Conservation (phyloP, 1,140 invertebrate genomes). For the Hestina assimilis region DNA sequence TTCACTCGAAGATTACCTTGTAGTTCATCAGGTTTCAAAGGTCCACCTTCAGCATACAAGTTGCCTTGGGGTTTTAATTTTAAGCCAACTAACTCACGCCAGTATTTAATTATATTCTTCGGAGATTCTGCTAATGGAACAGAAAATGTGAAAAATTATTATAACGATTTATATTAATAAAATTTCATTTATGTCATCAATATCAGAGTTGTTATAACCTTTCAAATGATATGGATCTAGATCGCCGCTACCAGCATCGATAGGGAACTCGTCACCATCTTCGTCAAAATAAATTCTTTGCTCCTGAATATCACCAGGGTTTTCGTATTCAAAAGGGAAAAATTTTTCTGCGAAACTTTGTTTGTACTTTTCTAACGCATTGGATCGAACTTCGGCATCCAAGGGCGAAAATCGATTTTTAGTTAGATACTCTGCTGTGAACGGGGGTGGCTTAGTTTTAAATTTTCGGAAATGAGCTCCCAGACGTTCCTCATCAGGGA, state of each 20-base stretch:
- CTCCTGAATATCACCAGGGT: conserved; percentile 76
- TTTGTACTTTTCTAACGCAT: conserved; percentile 67
- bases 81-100: conserved; percentile 55
- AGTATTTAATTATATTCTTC: conserved; percentile 68
- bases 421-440: conserved; percentile 63
- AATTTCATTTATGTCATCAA: not conserved
- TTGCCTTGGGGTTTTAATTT: conserved; percentile 55
- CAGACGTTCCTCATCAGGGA: conserved; percentile 57
- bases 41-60: conserved; percentile 65
- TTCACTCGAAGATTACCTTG: too few relatives aligned
- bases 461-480: conserved; percentile 63
- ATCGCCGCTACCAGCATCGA: conserved; percentile 66
- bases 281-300: conserved; percentile 78
- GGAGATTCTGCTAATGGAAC: conserved; percentile 46
- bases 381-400: conserved; percentile 64
- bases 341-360: conserved; percentile 69
- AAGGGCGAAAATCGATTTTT: conserved; percentile 58
- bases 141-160: conserved; percentile 11
- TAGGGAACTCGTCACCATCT: conserved; percentile 66
- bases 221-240: conserved; percentile 54
- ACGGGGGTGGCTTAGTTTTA: conserved; percentile 56
- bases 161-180: conserved; percentile 2
- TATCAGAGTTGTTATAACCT: conserved; percentile 30
- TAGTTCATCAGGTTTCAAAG: conserved; percentile 56
- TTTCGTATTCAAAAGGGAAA: conserved; percentile 69